Percentiles rank a stretch among this genome's conserved stretches.
These are phyloP conservation scores for Avahi laniger DNA, from an alignment of 2,797 vertebrate species.

Conservation along the genomic window DNA sequence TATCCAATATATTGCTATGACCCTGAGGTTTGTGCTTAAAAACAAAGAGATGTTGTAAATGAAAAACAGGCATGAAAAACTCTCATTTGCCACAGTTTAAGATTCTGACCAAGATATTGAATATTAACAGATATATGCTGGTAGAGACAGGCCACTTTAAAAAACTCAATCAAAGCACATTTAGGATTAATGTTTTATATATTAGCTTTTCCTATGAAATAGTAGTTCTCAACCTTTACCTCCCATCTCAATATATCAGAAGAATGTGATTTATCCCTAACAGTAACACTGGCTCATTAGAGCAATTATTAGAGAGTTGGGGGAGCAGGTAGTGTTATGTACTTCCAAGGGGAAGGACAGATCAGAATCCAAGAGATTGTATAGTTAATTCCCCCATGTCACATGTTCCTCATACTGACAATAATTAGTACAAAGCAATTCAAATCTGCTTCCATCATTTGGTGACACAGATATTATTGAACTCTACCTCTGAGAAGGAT, in stretches of 20 bases:
- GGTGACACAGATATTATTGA: background rate
- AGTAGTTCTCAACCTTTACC: background rate
- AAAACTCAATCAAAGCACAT: background rate
- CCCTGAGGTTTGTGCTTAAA: background rate
- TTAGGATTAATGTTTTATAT: background rate
- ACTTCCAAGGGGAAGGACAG: background rate
- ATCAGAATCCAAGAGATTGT: background rate
- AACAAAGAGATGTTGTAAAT: background rate
- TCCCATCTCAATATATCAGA: background rate
- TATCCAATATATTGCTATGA: background rate
- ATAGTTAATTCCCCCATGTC: background rate
- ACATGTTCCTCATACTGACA: background rate
- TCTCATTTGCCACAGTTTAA: background rate
- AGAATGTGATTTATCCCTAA: background rate
- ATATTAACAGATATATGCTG: background rate
- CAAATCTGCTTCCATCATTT: background rate
- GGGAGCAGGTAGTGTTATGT: background rate
- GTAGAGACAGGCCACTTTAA: background rate
- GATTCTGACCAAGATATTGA: background rate
- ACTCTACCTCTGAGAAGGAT: background rate
- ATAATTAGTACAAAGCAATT: background rate
- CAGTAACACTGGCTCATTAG: background rate
- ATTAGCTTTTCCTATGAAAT: background rate
- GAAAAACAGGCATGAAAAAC: background rate
- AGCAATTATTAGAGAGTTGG: background rate